Conservation (phyloP, 2,888 invertebrate genomes). For the Encarsia formosa region DNA sequence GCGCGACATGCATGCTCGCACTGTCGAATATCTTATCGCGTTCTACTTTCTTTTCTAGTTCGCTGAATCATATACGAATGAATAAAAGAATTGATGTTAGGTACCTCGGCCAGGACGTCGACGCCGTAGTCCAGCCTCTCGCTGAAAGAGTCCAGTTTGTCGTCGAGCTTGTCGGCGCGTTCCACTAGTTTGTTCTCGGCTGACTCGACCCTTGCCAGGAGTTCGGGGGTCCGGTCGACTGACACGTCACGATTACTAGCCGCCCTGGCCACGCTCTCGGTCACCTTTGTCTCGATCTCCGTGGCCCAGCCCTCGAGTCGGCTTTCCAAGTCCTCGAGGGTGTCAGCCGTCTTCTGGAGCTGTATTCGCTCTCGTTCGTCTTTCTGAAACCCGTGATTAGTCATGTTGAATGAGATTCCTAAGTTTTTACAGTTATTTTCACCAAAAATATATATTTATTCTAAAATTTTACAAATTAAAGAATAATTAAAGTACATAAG, state of each 20-base stretch:
- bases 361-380: slow-evolving; percentile 64
- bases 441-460: too few species aligned
- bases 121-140: slow-evolving; percentile 15
- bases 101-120: slow-evolving; percentile 15
- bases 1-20: too few species aligned
- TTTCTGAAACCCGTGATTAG: slow-evolving; percentile 49
- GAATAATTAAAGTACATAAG: too few species aligned
- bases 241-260: neutral
- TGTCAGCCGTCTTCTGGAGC: slow-evolving; percentile 61
- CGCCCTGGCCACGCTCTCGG: slow-evolving; percentile 42
- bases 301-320: slow-evolving; percentile 52
- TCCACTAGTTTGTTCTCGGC: slow-evolving; percentile 3
- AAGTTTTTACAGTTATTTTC: too few species aligned
- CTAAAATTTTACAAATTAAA: too few species aligned
- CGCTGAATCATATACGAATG: neutral
- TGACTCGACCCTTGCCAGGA: slow-evolving; percentile 30
- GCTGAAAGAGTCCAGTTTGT: neutral
- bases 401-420: too few species aligned
- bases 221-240: slow-evolving; percentile 18
- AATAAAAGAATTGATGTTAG: neutral
- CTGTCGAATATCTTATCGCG: too few species aligned
- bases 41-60: too few species aligned
- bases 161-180: slow-evolving; percentile 2
- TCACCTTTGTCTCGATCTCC: slow-evolving; percentile 50
- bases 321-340: slow-evolving; percentile 55